Base-by-base conservation (phyloP, 2,888 invertebrate species). In the Ligdia adustata region DNA sequence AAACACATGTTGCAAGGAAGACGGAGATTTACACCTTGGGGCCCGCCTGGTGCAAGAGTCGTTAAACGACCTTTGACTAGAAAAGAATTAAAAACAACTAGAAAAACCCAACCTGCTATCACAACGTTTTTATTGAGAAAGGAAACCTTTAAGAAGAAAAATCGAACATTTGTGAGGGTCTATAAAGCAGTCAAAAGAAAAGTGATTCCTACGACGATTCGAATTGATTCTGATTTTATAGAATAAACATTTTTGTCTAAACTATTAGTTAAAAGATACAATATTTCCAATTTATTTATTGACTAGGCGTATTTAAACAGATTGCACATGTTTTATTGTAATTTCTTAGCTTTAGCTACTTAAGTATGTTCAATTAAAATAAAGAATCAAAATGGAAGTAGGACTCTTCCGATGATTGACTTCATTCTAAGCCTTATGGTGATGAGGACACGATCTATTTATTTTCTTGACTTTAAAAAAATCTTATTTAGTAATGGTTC, bases 151-250 rank as follows among this genome's bases (percentile, higher is more conserved):
- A 20, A 18, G n/a, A 47, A 41, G 15, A 41, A 47, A 2, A 40
- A 40, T 0, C 40, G 6, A 34, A 26, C 9, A 2, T 37, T 26
- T 31, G 12, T 31, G 13, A 47, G 40, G 20, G 16, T 47, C 9
- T 7, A 37, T 9, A 47, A 47, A 37, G 26, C 20, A 11, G 15
- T 37, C 9, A 22, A 3, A 3, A 22, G 11, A 4, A 29, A 20
- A 2, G 5, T 5, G 7, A 14, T 7, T 5, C 1, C 18, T 14
- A 0, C n/a, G n/a, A 20, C 7, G 7, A 27, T n/a, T n/a, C n/a
- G 37, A 26, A 27, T 24, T 16, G 35, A 41, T 18, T 31, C 29
- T 1, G 45, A 34, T 28, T 46, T 35, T 26, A 24, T 34, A 18
- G 15, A 43, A 43, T 31, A 44, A 34, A 26, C n/a, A 4, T 5